Evolutionary conservation across 2,797 vertebrate genomes (phyloP).

Genomic region (Sebastes reedi): DNA sequence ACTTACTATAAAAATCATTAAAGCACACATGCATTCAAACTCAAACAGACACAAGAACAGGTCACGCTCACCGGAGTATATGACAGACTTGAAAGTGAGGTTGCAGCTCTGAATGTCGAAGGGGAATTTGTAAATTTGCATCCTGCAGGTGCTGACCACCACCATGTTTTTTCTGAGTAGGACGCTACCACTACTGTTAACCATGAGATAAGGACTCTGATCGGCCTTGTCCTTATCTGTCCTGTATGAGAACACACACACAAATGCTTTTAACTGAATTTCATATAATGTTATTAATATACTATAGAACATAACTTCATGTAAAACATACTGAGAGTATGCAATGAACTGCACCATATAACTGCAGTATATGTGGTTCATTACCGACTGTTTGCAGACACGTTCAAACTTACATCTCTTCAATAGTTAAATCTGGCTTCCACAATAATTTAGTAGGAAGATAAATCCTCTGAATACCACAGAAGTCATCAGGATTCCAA

Average conservation of each 20-base stretch:
- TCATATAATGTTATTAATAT: not conserved
- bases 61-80: slow-evolving; percentile 14
- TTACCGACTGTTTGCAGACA: not conserved
- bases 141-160: slow-evolving; percentile 42
- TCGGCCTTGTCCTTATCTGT: not conserved
- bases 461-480: slow-evolving; percentile 7
- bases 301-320: not conserved
- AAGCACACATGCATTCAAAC: not conserved
- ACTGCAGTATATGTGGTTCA: not conserved
- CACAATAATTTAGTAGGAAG: slow-evolving; percentile 42
- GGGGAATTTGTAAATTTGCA: slow-evolving; percentile 55
- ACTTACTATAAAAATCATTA: not conserved
- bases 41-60: not conserved
- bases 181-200: accelerated
- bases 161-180: not conserved
- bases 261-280: not conserved
- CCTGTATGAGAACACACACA: not conserved
- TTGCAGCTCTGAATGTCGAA: slow-evolving; percentile 54
- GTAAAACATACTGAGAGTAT: not conserved
- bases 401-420: slow-evolving; percentile 39
- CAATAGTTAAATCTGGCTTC: slow-evolving; percentile 49
- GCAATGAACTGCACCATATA: not conserved
- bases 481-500: slow-evolving; percentile 47
- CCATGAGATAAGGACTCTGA: not conserved
- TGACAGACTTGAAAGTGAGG: slow-evolving; percentile 35